Percentiles rank a stretch among this genome's conserved stretches.
phyloP scores from a whole-genome alignment of 2,888 invertebrate genomes.

The Syritta pipiens region DNA sequence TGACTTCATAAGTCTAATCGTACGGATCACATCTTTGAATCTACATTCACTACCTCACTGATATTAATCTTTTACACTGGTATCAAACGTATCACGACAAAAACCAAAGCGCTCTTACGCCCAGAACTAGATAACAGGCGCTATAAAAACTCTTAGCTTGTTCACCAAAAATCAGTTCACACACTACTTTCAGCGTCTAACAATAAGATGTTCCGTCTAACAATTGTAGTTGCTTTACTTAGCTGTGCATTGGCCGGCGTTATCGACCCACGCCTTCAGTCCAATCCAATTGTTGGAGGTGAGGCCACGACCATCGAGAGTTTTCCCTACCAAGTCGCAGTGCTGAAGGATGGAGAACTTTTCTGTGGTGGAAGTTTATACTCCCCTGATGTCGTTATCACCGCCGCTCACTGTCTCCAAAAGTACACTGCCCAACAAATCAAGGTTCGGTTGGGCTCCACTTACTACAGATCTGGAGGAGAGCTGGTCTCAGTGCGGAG shows the following conservation, averaged over 20 bases:
- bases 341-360: background rate
- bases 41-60: too few relatives aligned
- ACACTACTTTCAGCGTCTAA: background rate
- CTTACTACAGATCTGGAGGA: too few relatives aligned
- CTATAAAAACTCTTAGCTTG: slow-evolving; percentile 22
- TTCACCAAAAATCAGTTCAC: slow-evolving; percentile 6
- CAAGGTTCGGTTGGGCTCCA: background rate
- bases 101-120: too few relatives aligned
- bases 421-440: background rate
- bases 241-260: slow-evolving; percentile 67
- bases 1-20: too few relatives aligned
- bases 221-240: slow-evolving; percentile 64
- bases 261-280: slow-evolving; percentile 51
- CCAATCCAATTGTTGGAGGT: slow-evolving; percentile 71
- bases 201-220: slow-evolving; percentile 66
- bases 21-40: too few relatives aligned
- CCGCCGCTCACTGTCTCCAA: background rate
- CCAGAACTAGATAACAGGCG: background rate
- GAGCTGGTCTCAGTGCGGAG: too few relatives aligned
- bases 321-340: background rate
- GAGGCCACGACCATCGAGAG: background rate
- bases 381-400: background rate
- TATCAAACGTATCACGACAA: too few relatives aligned
- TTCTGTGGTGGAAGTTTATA: background rate
- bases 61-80: too few relatives aligned